Evolutionary conservation across 2,113 vertebrate species (phyloP).

Genomic region (Acrocephalus kingi): DNA sequence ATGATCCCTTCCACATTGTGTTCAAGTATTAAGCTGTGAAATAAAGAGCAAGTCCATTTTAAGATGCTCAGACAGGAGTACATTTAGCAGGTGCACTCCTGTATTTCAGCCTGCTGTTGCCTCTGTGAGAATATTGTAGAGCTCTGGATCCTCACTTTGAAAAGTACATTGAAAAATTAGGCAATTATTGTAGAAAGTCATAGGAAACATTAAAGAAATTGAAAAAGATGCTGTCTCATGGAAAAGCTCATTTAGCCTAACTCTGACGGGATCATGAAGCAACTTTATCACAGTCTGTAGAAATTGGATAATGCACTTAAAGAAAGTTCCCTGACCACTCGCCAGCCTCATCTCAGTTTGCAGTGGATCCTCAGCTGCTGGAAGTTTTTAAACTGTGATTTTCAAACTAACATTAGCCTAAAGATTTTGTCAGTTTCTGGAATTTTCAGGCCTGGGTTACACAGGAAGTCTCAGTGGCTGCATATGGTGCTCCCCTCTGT

Average conservation of each 20-base stretch:
- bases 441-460: neutral
- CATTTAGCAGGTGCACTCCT: neutral
- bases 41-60: neutral
- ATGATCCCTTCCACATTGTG: neutral
- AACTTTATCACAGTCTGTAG: slow-evolving; percentile 14
- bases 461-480: neutral
- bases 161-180: slow-evolving; percentile 40
- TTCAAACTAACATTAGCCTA: neutral
- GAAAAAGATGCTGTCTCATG: slow-evolving; percentile 23
- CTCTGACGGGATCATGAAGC: neutral
- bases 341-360: neutral
- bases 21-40: neutral
- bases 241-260: slow-evolving; percentile 28
- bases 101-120: neutral
- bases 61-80: neutral
- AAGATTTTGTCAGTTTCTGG: neutral
- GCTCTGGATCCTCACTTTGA: neutral
- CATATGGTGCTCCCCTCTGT: neutral
- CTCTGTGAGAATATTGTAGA: neutral
- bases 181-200: neutral
- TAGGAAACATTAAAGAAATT: slow-evolving; percentile 52
- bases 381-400: neutral
- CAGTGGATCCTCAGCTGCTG: fast-evolving
- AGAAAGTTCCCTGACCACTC: neutral
- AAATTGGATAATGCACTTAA: neutral